These are phyloP conservation scores for Eilema caniola DNA, from an alignment of 2,888 invertebrate genomes.

Conservation along the genomic window DNA sequence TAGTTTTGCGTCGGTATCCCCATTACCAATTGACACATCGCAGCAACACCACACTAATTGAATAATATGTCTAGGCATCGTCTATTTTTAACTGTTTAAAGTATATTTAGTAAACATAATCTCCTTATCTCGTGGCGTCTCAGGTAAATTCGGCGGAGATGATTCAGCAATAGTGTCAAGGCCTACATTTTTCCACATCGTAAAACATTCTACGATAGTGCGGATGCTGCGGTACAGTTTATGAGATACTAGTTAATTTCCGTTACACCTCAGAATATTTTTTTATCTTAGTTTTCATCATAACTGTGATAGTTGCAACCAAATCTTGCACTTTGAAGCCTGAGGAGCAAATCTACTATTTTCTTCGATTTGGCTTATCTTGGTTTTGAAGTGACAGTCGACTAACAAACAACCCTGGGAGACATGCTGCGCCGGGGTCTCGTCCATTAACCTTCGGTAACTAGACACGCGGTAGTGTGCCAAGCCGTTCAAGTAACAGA, in stretches of 20 bases:
- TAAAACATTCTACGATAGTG: background rate
- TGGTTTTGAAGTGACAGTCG: too few species aligned
- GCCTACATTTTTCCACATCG: background rate
- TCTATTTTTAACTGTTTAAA: background rate
- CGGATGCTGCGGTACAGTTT: slow-evolving; percentile 1
- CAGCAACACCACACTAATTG: too few species aligned
- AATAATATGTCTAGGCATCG: background rate
- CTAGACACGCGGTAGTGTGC: too few species aligned
- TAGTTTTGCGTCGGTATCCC: too few species aligned
- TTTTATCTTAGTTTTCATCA: background rate
- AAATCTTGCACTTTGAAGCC: background rate
- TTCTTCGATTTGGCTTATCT: background rate
- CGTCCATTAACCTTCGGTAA: too few species aligned
- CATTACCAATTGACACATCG: too few species aligned
- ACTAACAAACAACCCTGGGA: too few species aligned
- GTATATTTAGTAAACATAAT: background rate
- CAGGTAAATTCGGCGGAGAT: background rate
- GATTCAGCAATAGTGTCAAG: background rate
- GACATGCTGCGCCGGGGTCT: too few species aligned
- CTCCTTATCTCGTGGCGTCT: background rate
- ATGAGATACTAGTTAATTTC: background rate
- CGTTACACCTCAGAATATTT: background rate
- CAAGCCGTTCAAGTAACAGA: too few species aligned
- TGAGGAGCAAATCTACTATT: background rate
- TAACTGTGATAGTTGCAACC: background rate